A percentile compares a stretch with the other conserved stretches of the same genome.
phyloP scores from a whole-genome alignment of 2,797 vertebrate genomes.

The Galago senegalensis region DNA sequence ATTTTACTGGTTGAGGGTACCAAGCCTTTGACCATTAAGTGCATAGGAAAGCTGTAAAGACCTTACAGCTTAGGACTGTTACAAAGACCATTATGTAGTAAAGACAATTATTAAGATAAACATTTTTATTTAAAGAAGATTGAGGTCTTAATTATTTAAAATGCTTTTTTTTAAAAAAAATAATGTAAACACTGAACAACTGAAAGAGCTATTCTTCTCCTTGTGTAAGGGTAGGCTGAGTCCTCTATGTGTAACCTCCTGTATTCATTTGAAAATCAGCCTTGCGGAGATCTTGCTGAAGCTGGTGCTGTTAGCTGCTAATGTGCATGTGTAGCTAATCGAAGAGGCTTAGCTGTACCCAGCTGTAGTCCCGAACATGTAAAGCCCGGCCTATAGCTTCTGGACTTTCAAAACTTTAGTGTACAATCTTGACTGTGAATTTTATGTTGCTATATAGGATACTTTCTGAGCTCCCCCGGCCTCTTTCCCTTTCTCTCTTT shows the following conservation, averaged over 20 bases:
- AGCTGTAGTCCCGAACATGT: too few species aligned
- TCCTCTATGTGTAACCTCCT: neutral
- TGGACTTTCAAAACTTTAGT: neutral
- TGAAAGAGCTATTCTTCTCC: neutral
- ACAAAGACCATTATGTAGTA: neutral
- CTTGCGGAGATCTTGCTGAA: neutral
- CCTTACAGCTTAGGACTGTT: neutral
- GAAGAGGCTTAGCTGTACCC: neutral
- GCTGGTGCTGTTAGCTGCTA: too few species aligned
- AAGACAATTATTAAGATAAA: slow-evolving; percentile 17
- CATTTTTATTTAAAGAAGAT: neutral
- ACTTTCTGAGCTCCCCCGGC: neutral
- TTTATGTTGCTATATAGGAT: neutral
- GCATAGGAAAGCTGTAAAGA: neutral
- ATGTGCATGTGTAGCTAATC: too few species aligned
- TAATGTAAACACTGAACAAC: neutral
- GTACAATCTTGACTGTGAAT: neutral
- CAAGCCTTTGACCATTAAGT: neutral
- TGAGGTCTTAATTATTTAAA: neutral
- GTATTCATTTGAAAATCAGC: neutral
- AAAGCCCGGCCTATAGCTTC: neutral
- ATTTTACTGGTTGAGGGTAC: neutral
- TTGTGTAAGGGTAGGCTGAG: neutral
- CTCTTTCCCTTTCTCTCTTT: neutral
- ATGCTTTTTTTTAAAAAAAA: neutral